phyloP scores from a whole-genome alignment of 2,888 invertebrate species.

The Himalopsyche anomala region DNA sequence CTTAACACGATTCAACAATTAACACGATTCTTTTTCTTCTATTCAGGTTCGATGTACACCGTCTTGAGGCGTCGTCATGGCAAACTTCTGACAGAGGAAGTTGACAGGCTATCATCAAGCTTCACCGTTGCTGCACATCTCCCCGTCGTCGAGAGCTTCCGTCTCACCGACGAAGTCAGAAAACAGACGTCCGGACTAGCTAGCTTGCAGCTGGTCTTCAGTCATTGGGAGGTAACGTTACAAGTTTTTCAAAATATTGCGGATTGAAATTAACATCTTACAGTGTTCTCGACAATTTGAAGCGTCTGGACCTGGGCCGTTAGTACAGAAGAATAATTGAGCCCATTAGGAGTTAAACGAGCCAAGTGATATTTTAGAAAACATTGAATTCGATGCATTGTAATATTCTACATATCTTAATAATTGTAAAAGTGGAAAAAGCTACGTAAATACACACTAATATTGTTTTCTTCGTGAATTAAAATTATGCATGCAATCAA shows the following conservation, averaged over 20 bases:
- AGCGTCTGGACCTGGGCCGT: not conserved
- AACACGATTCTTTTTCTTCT: conserved; percentile 52
- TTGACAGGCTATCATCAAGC: conserved; percentile 92
- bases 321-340: not conserved
- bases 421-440: not conserved
- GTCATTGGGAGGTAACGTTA: conserved; percentile 94
- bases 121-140: conserved; percentile 93
- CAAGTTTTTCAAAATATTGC: not conserved
- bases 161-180: conserved; percentile 94
- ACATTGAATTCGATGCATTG: no score
- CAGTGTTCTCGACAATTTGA: not conserved
- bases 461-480: no score
- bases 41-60: conserved; percentile 91
- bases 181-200: conserved; percentile 98
- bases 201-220: conserved; percentile 95
- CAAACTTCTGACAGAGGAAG: conserved; percentile 91
- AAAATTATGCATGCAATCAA: no score
- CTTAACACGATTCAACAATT: no score
- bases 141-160: conserved; percentile 98
- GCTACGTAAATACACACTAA: no score
- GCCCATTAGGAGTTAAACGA: no score
- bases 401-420: not conserved
- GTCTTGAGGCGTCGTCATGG: conserved; percentile 93
- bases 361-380: no score
- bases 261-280: no score